Conservation (phyloP, 2,113 vertebrate genomes). For the Polypterus bichir region DNA sequence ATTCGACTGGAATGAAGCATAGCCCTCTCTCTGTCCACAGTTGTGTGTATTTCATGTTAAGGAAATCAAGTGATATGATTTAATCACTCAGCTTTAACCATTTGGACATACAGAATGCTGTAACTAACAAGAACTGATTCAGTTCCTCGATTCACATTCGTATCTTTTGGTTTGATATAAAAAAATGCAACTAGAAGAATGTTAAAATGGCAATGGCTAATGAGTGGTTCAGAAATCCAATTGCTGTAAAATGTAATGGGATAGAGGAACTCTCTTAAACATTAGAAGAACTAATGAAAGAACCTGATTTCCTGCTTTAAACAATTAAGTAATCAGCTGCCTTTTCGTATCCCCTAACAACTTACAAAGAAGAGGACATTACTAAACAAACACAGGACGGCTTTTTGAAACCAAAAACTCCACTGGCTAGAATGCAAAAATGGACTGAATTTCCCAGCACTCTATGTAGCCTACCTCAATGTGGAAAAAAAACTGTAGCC, state of each 20-base stretch:
- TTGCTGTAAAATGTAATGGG: constrained; percentile 8
- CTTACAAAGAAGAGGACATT: constrained; percentile 48
- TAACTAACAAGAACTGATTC: no score
- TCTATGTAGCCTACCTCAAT: no score
- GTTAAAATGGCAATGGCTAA: constrained; percentile 12
- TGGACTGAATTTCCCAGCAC: constrained; percentile 36
- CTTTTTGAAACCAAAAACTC: constrained; percentile 34
- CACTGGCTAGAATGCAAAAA: constrained; percentile 32
- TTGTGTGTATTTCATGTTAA: no score
- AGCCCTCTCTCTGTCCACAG: no score
- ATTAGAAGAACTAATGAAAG: constrained; percentile 54
- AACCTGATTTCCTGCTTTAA: constrained; percentile 48
- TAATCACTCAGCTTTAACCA: no score
- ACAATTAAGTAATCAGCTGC: constrained; percentile 61
- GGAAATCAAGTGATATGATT: no score
- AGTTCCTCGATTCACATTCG: no score
- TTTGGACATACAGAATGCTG: no score
- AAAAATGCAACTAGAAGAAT: not conserved
- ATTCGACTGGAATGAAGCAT: no score
- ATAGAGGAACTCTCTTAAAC: constrained; percentile 36
- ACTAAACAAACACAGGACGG: constrained; percentile 47
- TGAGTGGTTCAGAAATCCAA: constrained; percentile 42
- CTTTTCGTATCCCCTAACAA: constrained; percentile 62
- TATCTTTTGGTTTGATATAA: no score
- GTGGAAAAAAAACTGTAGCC: no score